Evolutionary conservation across 2,113 vertebrate species (phyloP).

Genomic region (Sminthopsis crassicaudata): DNA sequence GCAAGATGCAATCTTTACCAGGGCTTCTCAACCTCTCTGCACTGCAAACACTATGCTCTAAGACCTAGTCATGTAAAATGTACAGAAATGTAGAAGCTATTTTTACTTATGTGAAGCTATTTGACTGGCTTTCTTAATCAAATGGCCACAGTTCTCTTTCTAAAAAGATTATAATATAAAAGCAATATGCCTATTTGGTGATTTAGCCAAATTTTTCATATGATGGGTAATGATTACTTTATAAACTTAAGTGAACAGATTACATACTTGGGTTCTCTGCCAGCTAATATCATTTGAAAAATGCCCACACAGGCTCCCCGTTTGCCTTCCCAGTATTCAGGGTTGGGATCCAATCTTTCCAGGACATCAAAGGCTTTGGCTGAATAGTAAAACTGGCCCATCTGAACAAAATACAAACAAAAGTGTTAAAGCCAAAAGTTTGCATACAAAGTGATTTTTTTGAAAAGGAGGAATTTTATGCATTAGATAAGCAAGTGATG

Average conservation of each 20-base stretch:
- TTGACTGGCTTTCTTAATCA: background rate
- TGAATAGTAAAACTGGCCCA: conserved; percentile 98
- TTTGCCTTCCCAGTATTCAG: conserved; percentile 98
- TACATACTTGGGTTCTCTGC: conserved; percentile 94
- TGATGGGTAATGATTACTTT: background rate
- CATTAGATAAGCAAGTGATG: background rate
- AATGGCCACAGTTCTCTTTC: background rate
- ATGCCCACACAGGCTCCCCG: conserved; percentile 96
- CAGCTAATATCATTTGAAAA: conserved; percentile 97
- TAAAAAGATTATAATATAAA: background rate
- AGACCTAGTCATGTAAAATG: background rate
- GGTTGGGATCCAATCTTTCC: conserved; percentile 93
- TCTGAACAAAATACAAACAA: conserved; percentile 84
- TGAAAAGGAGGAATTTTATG: background rate
- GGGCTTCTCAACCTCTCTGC: background rate
- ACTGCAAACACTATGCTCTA: background rate
- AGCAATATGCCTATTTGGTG: background rate
- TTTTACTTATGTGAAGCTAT: background rate
- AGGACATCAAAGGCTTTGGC: conserved; percentile 97
- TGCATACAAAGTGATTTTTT: conserved; percentile 2
- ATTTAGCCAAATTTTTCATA: background rate
- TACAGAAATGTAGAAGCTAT: background rate
- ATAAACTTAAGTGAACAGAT: background rate
- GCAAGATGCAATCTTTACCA: background rate
- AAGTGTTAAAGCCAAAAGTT: conserved; percentile 30